Percentiles rank a stretch among this genome's conserved stretches.
These are phyloP conservation scores for Cichladusa arquata DNA, from an alignment of 2,113 vertebrate species.

Conservation along the genomic window DNA sequence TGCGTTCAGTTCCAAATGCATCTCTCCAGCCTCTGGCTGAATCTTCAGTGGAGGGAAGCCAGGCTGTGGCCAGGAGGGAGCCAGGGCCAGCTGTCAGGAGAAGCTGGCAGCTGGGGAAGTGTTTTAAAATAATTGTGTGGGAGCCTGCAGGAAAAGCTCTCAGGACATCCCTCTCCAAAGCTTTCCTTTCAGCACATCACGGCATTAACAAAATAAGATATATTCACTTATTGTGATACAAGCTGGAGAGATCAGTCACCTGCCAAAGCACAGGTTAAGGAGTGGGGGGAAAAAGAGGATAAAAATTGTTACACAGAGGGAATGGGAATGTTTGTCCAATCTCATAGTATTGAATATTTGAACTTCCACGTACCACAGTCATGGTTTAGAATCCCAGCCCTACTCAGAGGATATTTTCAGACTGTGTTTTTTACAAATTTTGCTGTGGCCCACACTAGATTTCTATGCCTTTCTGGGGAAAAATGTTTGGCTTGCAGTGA, in stretches of 20 bases:
- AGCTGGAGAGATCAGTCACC: not conserved
- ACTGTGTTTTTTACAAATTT: not conserved
- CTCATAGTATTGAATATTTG: not conserved
- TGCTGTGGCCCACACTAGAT: not conserved
- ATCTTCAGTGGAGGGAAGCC: not conserved
- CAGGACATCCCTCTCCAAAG: not conserved
- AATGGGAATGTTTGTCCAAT: not conserved
- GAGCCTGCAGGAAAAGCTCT: not conserved
- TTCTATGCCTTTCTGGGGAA: not conserved
- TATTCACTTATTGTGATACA: accelerated
- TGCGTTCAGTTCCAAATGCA: not conserved
- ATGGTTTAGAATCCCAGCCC: not conserved
- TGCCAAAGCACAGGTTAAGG: not conserved
- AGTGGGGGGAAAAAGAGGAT: not conserved
- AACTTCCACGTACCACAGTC: not conserved
- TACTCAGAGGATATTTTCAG: not conserved
- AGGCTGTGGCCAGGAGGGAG: not conserved
- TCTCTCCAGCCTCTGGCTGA: not conserved
- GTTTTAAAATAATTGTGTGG: not conserved
- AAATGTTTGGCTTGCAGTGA: not conserved
- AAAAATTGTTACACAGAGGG: not conserved
- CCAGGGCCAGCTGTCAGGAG: slow-evolving; percentile 1
- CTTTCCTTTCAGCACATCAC: not conserved
- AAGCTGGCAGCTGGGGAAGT: not conserved
- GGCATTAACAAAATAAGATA: not conserved